Evolutionary conservation across 2,888 invertebrate genomes (phyloP), one percentile per base, ranked within the genome.

Genomic region (Deilephila elpenor): DNA sequence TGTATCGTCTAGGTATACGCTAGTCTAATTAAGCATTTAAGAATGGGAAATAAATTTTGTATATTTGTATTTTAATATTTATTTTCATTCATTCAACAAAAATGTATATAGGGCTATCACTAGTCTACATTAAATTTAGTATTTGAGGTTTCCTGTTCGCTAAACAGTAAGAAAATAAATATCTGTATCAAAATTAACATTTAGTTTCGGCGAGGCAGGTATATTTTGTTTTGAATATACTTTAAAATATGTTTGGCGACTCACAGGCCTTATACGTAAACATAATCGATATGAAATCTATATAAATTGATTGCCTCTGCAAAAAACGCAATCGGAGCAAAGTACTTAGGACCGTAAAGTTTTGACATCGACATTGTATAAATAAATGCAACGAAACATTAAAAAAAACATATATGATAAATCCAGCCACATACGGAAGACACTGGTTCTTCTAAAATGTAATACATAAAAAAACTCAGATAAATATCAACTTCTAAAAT

Each of bases 31-130:
- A n/a, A n/a, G 25, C 34, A 56, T 44, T 32, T 67, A 67, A 67
- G 20, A 51, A 44, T 25, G 20, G 67, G 20, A 67, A 74, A 74
- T 73, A 70, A 61, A 74, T 71, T 73, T 73, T 75, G 56, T 77
- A 75, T 74, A 71, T 70, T 78, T 75, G 34, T 73, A 76, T 71
- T 64, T 44, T 74, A 72, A 73, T 71, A 61, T 75, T 77, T 78
- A 79, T 79, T 76, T 59, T 73, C 71, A 70, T 60, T 75, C 71
- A 75, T 73, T 11, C 19, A 61, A 51, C 14, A 11, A 2, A 44
- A 14, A 25, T 20, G 64, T 14, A 25, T 17, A 1, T 67, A 60
- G 25, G 44, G 25, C 20, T 20, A 64, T 14, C n/a, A 6, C 29
- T 62, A 7, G n/a, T 62, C 32, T 8, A 62, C 8, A 34, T 62